These are phyloP conservation scores for Drosophila neonasuta DNA, from an alignment of 2,888 invertebrate genomes.

Conservation along the genomic window DNA sequence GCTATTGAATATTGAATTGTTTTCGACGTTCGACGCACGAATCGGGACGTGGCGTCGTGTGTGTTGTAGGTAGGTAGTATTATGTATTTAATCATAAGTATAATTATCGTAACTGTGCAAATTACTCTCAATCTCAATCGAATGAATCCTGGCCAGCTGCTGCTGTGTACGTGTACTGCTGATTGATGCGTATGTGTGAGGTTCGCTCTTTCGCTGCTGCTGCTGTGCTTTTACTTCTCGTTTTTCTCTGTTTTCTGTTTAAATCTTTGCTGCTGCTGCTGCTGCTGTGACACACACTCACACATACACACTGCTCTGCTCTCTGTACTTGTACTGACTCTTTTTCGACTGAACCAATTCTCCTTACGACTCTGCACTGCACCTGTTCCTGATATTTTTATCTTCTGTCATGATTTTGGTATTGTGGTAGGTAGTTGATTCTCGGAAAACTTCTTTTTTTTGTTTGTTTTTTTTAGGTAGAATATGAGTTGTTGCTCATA, in stretches of 20 bases:
- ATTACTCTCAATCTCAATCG: slow-evolving; percentile 45
- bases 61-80: slow-evolving; percentile 26
- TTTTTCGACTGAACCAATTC: slow-evolving; percentile 32
- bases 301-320: slow-evolving; percentile 21
- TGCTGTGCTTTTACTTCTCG: slow-evolving; percentile 29
- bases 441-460: slow-evolving; percentile 73
- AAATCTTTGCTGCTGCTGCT: slow-evolving; percentile 36
- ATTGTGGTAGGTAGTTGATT: slow-evolving; percentile 60
- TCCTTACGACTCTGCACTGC: slow-evolving; percentile 56
- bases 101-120: slow-evolving; percentile 56
- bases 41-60: slow-evolving; percentile 1
- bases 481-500: slow-evolving; percentile 71
- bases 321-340: slow-evolving; percentile 57
- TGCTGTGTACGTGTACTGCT: slow-evolving; percentile 71
- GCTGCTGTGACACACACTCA: slow-evolving; percentile 20
- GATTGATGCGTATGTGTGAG: slow-evolving; percentile 54
- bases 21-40: slow-evolving; percentile 40
- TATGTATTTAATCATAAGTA: slow-evolving; percentile 31
- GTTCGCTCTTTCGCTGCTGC: slow-evolving; percentile 20
- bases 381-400: slow-evolving; percentile 67
- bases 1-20: slow-evolving; percentile 46
- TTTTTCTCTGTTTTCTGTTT: slow-evolving; percentile 36
- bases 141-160: slow-evolving; percentile 72
- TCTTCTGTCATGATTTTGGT: slow-evolving; percentile 61
- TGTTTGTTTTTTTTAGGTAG: slow-evolving; percentile 36